These are phyloP conservation scores for Tetheella fluctuosa DNA, from an alignment of 2,888 invertebrate species.

Conservation along the genomic window DNA sequence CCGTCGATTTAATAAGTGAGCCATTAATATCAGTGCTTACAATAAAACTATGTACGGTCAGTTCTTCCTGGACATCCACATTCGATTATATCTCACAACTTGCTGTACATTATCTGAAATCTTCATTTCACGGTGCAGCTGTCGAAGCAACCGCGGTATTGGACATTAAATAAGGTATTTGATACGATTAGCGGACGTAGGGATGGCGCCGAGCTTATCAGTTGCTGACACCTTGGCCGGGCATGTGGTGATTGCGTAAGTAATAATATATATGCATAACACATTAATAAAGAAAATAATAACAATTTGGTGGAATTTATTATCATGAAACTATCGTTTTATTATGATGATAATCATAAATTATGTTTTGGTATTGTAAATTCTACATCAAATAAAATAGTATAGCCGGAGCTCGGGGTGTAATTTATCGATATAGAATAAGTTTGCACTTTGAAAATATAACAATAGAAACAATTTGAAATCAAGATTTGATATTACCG, in stretches of 20 bases:
- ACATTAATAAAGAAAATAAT: conserved; percentile 2
- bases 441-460: conserved; percentile 1
- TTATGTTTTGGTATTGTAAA: neutral
- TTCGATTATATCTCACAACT: conserved; percentile 55
- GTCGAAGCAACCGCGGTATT: conserved; percentile 61
- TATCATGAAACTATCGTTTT: neutral
- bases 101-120: conserved; percentile 60
- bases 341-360: no score
- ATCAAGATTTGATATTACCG: conserved; percentile 27
- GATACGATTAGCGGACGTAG: conserved; percentile 58
- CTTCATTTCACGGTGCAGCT: conserved; percentile 50
- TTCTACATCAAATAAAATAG: neutral
- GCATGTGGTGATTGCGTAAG: conserved; percentile 5
- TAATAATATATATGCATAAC: neutral
- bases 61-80: conserved; percentile 36
- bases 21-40: conserved; percentile 32
- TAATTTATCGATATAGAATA: neutral
- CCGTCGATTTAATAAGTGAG: neutral
- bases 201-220: conserved; percentile 53
- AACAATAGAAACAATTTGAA: conserved; percentile 10
- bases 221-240: conserved; percentile 43
- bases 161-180: conserved; percentile 54
- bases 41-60: conserved; percentile 33
- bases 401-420: no score
- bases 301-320: neutral